phyloP scores from a whole-genome alignment of 2,797 vertebrate species.

The Scyliorhinus canicula region DNA sequence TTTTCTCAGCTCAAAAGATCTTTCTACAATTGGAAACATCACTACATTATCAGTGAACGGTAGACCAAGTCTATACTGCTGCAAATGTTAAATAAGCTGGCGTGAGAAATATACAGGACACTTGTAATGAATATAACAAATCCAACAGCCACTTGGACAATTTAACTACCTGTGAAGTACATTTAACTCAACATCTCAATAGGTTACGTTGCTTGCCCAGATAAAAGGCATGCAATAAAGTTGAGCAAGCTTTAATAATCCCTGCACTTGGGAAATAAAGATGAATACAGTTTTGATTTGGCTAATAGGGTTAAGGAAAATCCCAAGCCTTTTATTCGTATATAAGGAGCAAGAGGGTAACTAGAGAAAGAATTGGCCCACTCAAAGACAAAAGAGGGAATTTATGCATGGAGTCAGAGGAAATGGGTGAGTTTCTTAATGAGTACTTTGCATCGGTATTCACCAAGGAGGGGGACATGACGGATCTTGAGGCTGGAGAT shows the following conservation, averaged over 20 bases:
- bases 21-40: not conserved
- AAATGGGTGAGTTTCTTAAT: too few relatives aligned
- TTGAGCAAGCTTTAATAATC: not conserved
- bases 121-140: not conserved
- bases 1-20: not conserved
- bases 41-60: not conserved
- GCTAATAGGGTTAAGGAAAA: too few relatives aligned
- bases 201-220: not conserved
- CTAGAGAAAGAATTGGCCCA: too few relatives aligned
- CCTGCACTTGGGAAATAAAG: not conserved
- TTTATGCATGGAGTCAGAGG: too few relatives aligned
- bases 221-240: not conserved
- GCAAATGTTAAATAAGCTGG: not conserved
- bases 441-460: too few relatives aligned
- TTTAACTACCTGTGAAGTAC: not conserved
- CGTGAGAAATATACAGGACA: not conserved
- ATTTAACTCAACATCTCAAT: not conserved
- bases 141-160: not conserved
- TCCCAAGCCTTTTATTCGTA: too few relatives aligned
- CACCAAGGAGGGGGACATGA: too few relatives aligned
- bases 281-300: not conserved
- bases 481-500: too few relatives aligned
- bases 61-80: not conserved
- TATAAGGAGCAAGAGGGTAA: too few relatives aligned
- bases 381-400: too few relatives aligned